Percentiles rank a stretch among this genome's conserved stretches.
phyloP scores from a whole-genome alignment of 2,113 vertebrate species.

The Istiophorus platypterus region DNA sequence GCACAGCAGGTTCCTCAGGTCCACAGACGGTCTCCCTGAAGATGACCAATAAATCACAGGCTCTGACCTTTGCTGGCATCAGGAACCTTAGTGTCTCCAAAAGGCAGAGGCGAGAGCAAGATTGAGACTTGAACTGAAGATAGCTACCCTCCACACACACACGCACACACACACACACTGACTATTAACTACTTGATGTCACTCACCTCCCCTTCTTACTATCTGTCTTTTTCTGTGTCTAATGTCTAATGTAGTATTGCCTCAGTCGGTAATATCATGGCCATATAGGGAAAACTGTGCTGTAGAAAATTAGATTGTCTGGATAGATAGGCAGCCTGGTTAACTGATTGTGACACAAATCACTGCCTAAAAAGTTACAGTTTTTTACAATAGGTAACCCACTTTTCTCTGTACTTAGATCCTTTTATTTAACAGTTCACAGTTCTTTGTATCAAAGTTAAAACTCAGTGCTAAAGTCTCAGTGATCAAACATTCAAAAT shows the following conservation, averaged over 20 bases:
- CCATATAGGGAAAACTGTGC: background rate
- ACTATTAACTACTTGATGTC: constrained; percentile 36
- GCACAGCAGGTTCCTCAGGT: constrained; percentile 45
- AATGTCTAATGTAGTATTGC: background rate
- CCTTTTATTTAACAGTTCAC: too few relatives aligned
- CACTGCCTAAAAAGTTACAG: background rate
- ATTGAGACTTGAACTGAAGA: constrained; percentile 72
- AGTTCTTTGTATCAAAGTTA: background rate
- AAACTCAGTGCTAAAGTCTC: background rate
- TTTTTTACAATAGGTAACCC: background rate
- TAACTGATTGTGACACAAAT: background rate
- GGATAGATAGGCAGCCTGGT: background rate
- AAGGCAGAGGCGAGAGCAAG: constrained; percentile 69
- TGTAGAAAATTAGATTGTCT: background rate
- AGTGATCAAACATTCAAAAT: too few relatives aligned
- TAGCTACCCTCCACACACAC: constrained; percentile 16
- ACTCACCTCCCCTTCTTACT: constrained; percentile 36
- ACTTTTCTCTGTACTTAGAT: background rate
- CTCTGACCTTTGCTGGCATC: constrained; percentile 76
- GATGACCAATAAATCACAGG: constrained; percentile 71
- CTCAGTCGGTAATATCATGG: background rate
- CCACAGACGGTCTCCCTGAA: constrained; percentile 62
- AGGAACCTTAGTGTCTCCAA: constrained; percentile 68
- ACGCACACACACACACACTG: constrained; percentile 25
- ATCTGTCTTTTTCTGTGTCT: constrained; percentile 26